A percentile compares a stretch with the other conserved stretches of the same genome.
These are phyloP conservation scores for Tetrao urogallus DNA, from an alignment of 2,113 vertebrate genomes.

Conservation along the genomic window DNA sequence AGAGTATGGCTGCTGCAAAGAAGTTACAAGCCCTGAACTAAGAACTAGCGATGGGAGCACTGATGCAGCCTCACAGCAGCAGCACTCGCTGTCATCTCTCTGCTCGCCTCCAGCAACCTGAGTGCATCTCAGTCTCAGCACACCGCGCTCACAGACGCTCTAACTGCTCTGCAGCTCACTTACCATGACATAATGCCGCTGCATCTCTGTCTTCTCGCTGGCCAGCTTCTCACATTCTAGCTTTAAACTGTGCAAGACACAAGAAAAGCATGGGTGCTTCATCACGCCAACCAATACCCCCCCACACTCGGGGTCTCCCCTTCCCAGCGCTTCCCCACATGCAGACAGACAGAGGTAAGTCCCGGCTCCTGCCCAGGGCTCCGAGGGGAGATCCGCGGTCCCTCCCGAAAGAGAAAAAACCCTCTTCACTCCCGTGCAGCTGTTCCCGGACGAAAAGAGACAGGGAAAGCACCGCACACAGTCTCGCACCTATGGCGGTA, in stretches of 20 bases:
- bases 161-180: slow-evolving; percentile 74
- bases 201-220: slow-evolving; percentile 98
- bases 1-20: not conserved
- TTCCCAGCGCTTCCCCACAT: not conserved
- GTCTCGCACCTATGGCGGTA: not conserved
- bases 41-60: slow-evolving; percentile 40
- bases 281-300: not conserved
- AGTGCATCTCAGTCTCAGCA: slow-evolving; percentile 3
- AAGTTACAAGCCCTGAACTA: slow-evolving; percentile 62
- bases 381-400: not conserved
- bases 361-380: not conserved
- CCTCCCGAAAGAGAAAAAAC: too few relatives aligned
- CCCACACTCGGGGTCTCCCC: not conserved
- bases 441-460: not conserved
- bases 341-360: not conserved
- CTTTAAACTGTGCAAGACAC: slow-evolving; percentile 87
- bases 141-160: slow-evolving; percentile 64
- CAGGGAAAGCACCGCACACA: too few relatives aligned
- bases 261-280: slow-evolving; percentile 53
- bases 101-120: slow-evolving; percentile 27
- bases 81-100: not conserved
- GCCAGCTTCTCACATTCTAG: slow-evolving; percentile 97
- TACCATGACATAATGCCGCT: slow-evolving; percentile 99
- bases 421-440: not conserved
- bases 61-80: slow-evolving; percentile 22